phyloP scores from a whole-genome alignment of 1,140 invertebrate species.

The Drosophila takahashii region DNA sequence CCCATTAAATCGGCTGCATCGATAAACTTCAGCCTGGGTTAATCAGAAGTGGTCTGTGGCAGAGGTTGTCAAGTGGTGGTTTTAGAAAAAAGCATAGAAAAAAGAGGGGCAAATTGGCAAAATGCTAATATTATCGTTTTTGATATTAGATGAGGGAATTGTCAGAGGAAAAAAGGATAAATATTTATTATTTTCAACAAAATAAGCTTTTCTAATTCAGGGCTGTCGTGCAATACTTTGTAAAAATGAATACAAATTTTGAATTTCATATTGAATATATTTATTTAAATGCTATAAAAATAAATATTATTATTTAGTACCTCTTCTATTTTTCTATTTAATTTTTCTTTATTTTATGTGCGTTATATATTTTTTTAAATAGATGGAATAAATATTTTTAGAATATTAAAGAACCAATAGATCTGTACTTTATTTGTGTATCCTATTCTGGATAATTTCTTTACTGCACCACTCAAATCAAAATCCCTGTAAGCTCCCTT shows the following conservation, averaged over 20 bases:
- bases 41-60: constrained; percentile 36
- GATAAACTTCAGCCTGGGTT: constrained; percentile 43
- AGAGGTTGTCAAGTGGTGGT: constrained; percentile 9
- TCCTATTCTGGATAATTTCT: background rate
- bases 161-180: background rate
- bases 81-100: background rate
- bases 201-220: too few species aligned
- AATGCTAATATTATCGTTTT: constrained; percentile 2
- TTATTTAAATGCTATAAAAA: too few species aligned
- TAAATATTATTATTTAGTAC: too few species aligned
- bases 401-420: background rate
- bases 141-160: constrained; percentile 5
- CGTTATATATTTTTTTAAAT: background rate
- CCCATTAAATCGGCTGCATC: constrained; percentile 38
- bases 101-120: constrained; percentile 4
- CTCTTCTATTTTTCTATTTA: background rate
- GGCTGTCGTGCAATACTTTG: too few species aligned
- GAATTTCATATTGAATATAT: too few species aligned
- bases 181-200: too few species aligned
- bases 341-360: background rate
- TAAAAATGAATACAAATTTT: too few species aligned
- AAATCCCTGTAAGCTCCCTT: constrained; percentile 1
- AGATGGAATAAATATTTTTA: background rate
- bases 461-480: constrained; percentile 1
- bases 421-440: background rate